A percentile compares a stretch with the other conserved stretches of the same genome.
phyloP scores from a whole-genome alignment of 2,888 invertebrate genomes.

The Phortica magna region DNA sequence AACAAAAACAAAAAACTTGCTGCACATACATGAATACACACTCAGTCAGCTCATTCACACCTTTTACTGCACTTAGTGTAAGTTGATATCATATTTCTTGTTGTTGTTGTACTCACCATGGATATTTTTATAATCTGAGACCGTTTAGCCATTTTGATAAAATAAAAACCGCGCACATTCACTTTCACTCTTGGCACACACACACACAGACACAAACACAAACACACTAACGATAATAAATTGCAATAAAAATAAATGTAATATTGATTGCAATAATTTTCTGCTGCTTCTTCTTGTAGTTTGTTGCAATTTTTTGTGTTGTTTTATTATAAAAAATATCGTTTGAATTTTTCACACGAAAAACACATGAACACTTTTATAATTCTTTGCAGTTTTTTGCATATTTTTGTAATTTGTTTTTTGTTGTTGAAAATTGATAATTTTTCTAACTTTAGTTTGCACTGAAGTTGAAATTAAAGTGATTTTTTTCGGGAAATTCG shows the following conservation, averaged over 20 bases:
- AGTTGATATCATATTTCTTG: neutral
- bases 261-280: neutral
- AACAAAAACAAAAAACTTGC: conserved; percentile 50
- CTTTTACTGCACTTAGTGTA: neutral
- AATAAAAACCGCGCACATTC: conserved; percentile 51
- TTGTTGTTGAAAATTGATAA: conserved; percentile 51
- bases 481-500: conserved; percentile 31
- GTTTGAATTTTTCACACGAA: neutral
- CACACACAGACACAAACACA: conserved; percentile 38
- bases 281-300: conserved; percentile 47
- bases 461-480: neutral
- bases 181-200: conserved; percentile 60
- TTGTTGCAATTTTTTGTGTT: neutral
- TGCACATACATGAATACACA: conserved; percentile 29
- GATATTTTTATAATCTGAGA: conserved; percentile 65
- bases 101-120: conserved; percentile 63
- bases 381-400: conserved; percentile 7
- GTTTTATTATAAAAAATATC: neutral
- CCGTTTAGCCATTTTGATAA: conserved; percentile 68
- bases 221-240: conserved; percentile 37
- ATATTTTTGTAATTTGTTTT: neutral
- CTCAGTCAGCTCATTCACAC: neutral
- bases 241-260: conserved; percentile 35
- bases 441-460: conserved; percentile 31
- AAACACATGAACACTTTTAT: neutral